phyloP scores from a whole-genome alignment of 1,140 invertebrate genomes.

The Drosophila ananassae region DNA sequence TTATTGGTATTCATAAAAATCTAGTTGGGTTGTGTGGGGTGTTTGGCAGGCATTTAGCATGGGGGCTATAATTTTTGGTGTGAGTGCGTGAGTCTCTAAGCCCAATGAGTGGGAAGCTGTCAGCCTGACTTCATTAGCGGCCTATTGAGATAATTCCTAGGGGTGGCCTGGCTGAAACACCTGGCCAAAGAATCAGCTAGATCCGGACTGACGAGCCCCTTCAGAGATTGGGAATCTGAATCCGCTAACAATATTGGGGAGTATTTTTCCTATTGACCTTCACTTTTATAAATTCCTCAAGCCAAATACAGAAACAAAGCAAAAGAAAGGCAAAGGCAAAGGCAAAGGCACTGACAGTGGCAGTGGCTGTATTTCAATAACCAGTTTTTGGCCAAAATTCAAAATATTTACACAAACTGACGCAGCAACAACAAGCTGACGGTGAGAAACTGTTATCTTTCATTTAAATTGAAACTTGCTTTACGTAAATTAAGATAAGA shows the following conservation, averaged over 20 bases:
- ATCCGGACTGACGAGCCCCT: constrained; percentile 48
- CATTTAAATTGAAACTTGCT: constrained; percentile 66
- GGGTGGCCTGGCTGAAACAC: constrained; percentile 1
- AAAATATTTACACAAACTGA: constrained; percentile 59
- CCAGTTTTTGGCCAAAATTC: constrained; percentile 47
- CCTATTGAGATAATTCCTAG: constrained; percentile 25
- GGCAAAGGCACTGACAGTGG: neutral
- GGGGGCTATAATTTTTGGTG: constrained; percentile 42
- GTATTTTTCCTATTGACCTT: constrained; percentile 21
- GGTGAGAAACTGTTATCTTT: constrained; percentile 41
- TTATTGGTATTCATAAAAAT: constrained; percentile 52
- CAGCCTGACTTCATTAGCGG: constrained; percentile 48
- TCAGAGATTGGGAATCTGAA: neutral
- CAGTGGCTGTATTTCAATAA: constrained; percentile 19
- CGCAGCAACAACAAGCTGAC: constrained; percentile 14
- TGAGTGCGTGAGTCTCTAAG: neutral
- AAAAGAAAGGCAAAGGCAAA: constrained; percentile 9
- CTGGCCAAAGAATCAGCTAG: neutral
- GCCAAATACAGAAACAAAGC: constrained; percentile 2
- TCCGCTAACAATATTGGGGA: neutral
- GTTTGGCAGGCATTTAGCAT: constrained; percentile 62
- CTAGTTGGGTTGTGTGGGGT: constrained; percentile 54
- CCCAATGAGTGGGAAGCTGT: constrained; percentile 35
- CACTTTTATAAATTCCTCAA: constrained; percentile 21
- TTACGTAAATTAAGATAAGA: constrained; percentile 68